These are phyloP conservation scores for Willowsia nigromaculata DNA, from an alignment of 2,888 invertebrate species.

Conservation along the genomic window DNA sequence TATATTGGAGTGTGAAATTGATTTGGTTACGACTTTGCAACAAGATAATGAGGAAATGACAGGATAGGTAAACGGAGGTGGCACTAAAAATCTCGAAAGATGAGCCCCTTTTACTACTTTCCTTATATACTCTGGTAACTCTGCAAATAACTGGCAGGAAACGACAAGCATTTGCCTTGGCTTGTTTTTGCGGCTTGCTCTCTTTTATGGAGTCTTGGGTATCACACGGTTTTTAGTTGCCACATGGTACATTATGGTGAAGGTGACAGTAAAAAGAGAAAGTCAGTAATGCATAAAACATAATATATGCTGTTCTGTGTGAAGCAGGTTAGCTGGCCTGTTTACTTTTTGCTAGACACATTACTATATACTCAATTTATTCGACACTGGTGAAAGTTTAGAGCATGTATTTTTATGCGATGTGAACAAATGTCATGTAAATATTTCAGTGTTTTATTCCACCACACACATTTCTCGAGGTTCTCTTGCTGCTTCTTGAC, in stretches of 20 bases:
- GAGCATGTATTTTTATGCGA: not conserved
- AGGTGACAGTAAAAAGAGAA: not conserved
- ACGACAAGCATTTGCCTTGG: not conserved
- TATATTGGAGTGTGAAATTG: no score
- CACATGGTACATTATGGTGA: not conserved
- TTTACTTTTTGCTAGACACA: not conserved
- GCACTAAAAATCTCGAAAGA: no score
- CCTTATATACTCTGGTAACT: not conserved
- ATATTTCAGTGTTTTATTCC: not conserved
- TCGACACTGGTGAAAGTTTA: not conserved
- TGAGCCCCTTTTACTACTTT: not conserved
- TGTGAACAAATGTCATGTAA: not conserved
- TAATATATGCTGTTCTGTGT: not conserved
- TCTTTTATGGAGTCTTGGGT: no score
- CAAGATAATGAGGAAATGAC: no score
- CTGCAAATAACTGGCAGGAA: not conserved
- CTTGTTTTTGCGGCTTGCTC: not conserved
- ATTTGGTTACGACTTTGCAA: no score
- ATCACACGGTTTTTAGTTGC: not conserved
- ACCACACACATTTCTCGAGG: not conserved
- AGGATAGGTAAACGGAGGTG: no score
- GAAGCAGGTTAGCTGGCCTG: not conserved
- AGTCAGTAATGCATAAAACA: constrained; percentile 1
- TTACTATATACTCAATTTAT: not conserved
- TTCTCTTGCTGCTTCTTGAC: not conserved